Conservation (phyloP, 2,113 vertebrate species). For the Psilopsiagon aurifrons region DNA sequence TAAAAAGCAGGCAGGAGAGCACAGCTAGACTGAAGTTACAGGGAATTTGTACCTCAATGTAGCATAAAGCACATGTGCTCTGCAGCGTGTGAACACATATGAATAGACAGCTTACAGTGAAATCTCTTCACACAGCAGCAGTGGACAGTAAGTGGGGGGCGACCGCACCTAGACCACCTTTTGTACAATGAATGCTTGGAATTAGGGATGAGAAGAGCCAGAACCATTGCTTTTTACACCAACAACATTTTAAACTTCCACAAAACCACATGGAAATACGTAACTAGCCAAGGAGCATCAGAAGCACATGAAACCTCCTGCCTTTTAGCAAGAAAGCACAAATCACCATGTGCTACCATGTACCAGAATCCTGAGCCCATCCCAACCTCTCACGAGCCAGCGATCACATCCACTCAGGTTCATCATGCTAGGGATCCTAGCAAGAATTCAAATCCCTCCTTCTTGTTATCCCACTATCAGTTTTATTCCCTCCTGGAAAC, state of each 20-base stretch:
- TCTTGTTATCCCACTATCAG: not conserved
- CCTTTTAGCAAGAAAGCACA: not conserved
- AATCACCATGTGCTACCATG: rapidly evolving
- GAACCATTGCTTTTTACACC: not conserved
- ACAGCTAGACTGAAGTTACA: not conserved
- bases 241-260: not conserved
- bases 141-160: not conserved
- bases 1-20: not conserved
- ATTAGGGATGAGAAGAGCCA: not conserved
- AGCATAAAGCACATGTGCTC: not conserved
- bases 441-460: not conserved
- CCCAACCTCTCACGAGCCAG: not conserved
- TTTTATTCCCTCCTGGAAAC: not conserved
- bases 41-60: not conserved
- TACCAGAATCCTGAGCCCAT: not conserved
- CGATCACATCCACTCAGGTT: rapidly evolving
- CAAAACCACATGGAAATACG: rapidly evolving
- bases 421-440: not conserved
- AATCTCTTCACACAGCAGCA: not conserved
- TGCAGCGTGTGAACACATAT: rapidly evolving
- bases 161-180: not conserved
- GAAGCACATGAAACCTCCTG: not conserved
- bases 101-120: not conserved
- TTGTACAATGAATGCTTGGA: not conserved
- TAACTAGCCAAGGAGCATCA: not conserved